phyloP scores from a whole-genome alignment of 2,797 vertebrate species.

The Graptemys geographica region DNA sequence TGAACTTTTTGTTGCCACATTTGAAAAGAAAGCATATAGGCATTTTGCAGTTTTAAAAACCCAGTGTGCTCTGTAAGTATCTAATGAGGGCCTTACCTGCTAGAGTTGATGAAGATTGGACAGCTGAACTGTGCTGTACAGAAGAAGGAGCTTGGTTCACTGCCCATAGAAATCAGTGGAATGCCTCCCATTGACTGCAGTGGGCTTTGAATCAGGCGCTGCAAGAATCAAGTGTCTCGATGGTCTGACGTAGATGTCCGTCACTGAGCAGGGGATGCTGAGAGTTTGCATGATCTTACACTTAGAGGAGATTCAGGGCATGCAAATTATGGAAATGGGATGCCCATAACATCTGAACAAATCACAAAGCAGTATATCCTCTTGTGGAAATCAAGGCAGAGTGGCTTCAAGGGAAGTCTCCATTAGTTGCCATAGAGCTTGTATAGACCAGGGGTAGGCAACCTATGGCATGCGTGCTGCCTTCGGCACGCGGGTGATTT shows the following conservation, averaged over 20 bases:
- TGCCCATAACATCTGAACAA: neutral
- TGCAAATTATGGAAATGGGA: neutral
- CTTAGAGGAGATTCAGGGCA: neutral
- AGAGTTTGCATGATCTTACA: neutral
- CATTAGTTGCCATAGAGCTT: neutral
- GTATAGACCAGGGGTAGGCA: neutral
- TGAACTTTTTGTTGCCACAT: neutral
- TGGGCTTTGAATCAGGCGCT: slow-evolving; percentile 58
- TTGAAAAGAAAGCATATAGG: slow-evolving; percentile 64
- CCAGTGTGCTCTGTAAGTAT: slow-evolving; percentile 64
- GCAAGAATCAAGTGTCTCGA: slow-evolving; percentile 51
- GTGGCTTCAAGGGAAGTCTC: neutral
- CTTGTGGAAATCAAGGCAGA: neutral
- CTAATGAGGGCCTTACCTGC: slow-evolving; percentile 50
- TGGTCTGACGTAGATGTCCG: neutral
- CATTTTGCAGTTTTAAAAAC: slow-evolving; percentile 52
- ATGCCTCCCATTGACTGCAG: slow-evolving; percentile 62
- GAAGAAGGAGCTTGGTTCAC: slow-evolving; percentile 48
- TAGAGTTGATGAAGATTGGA: neutral
- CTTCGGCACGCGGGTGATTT: too few relatives aligned
- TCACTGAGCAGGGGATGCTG: slow-evolving; percentile 29
- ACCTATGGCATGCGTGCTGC: too few relatives aligned
- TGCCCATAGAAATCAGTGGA: slow-evolving; percentile 62
- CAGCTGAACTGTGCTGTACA: slow-evolving; percentile 53
- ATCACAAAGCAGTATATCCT: neutral